A percentile compares a stretch with the other conserved stretches of the same genome.
These are phyloP conservation scores for Aplocera efformata DNA, from an alignment of 2,888 invertebrate genomes.

Conservation along the genomic window DNA sequence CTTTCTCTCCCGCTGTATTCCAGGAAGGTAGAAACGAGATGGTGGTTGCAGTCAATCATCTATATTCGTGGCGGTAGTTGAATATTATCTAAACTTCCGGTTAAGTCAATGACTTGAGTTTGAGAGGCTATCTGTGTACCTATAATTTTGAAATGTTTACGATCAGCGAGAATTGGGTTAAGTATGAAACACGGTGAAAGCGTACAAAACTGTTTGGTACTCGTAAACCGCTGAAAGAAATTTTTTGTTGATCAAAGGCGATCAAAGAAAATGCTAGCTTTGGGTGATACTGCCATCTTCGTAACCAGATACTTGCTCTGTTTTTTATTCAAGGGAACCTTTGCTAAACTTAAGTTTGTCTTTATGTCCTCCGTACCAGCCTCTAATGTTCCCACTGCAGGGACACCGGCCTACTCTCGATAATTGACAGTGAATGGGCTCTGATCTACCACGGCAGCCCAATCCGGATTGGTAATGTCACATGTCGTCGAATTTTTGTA, in stretches of 20 bases:
- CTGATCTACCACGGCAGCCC: no score
- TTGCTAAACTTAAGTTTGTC: no score
- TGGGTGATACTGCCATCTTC: no score
- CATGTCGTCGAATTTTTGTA: no score
- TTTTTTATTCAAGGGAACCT: no score
- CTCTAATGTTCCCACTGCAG: no score
- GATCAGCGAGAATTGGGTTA: constrained; percentile 16
- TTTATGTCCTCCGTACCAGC: no score
- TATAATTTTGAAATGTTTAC: constrained; percentile 25
- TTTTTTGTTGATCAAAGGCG: neutral
- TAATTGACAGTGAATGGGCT: no score
- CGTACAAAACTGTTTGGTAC: constrained; percentile 3
- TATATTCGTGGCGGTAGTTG: constrained; percentile 75
- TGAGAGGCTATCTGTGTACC: constrained; percentile 20
- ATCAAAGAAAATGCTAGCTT: constrained; percentile 11
- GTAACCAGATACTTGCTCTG: no score
- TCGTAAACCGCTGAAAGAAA: constrained; percentile 5
- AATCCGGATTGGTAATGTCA: no score
- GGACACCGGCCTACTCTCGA: no score
- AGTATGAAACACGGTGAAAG: constrained; percentile 15
- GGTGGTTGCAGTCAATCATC: constrained; percentile 65
- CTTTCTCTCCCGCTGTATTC: constrained; percentile 31
- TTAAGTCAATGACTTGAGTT: constrained; percentile 58
- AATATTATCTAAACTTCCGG: constrained; percentile 76
- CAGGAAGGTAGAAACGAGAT: constrained; percentile 39